Percentiles rank a stretch among this genome's conserved stretches.
phyloP scores from a whole-genome alignment of 2,888 invertebrate species.

The Barypeithes pellucidus region DNA sequence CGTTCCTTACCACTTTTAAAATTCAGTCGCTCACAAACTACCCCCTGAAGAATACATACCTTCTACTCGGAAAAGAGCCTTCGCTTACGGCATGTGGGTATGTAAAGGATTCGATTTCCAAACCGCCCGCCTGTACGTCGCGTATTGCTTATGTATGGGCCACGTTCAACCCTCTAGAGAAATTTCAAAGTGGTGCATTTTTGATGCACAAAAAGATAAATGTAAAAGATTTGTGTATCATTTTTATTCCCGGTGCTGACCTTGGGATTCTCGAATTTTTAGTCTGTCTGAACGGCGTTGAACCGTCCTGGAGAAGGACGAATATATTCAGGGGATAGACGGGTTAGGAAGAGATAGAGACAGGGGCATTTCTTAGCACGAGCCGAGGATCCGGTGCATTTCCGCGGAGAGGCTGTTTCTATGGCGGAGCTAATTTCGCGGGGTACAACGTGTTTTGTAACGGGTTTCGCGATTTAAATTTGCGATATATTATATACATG shows the following conservation, averaged over 20 bases:
- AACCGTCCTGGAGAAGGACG: neutral
- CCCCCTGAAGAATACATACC: neutral
- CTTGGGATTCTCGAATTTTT: slow-evolving; percentile 30
- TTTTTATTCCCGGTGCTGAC: slow-evolving; percentile 37
- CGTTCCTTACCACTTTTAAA: slow-evolving; percentile 10
- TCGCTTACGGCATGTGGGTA: too few species aligned
- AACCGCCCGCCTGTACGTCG: neutral
- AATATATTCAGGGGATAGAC: neutral
- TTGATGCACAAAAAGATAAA: slow-evolving; percentile 2
- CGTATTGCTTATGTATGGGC: neutral
- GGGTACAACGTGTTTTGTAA: slow-evolving; percentile 41
- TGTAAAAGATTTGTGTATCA: slow-evolving; percentile 25
- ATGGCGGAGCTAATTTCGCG: slow-evolving; percentile 52
- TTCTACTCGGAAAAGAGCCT: neutral
- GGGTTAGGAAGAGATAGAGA: neutral
- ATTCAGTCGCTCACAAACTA: neutral
- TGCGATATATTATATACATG: slow-evolving; percentile 13
- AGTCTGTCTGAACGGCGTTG: slow-evolving; percentile 11
- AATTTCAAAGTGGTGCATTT: slow-evolving; percentile 15
- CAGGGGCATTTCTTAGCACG: slow-evolving; percentile 40
- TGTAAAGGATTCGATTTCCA: neutral
- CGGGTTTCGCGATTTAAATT: slow-evolving; percentile 42
- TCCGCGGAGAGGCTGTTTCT: slow-evolving; percentile 48
- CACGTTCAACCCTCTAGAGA: neutral
- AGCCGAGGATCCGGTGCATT: slow-evolving; percentile 51